Percentiles rank a stretch among this genome's conserved stretches.
Conservation (phyloP, 2,113 vertebrate species). For the Clupea harengus region DNA sequence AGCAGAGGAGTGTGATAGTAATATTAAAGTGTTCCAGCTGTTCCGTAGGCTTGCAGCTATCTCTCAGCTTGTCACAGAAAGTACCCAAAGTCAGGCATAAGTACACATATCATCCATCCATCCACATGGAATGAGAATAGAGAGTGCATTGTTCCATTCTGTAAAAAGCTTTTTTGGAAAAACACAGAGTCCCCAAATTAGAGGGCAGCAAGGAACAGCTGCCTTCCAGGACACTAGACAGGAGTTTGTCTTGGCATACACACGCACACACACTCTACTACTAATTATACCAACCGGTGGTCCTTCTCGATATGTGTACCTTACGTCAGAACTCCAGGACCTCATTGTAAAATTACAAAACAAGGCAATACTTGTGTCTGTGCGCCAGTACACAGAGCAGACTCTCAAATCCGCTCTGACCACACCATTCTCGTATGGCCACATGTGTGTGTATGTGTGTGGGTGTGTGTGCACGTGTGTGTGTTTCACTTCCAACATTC, state of each 20-base stretch:
- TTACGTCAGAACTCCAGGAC: background rate
- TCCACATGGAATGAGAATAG: background rate
- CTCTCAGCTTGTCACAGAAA: too few relatives aligned
- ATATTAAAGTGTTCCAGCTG: too few relatives aligned
- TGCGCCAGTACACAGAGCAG: background rate
- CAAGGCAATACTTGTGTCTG: background rate
- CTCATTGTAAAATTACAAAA: background rate
- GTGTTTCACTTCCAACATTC: background rate
- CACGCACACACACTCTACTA: background rate
- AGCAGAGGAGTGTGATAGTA: too few relatives aligned
- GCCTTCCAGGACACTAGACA: conserved; percentile 24
- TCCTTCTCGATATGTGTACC: background rate
- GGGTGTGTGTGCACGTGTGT: conserved; percentile 17
- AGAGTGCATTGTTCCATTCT: conserved; percentile 21
- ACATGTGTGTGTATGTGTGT: conserved; percentile 8
- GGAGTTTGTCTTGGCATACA: conserved; percentile 32
- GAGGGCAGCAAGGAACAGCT: background rate
- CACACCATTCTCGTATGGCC: background rate
- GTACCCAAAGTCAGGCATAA: too few relatives aligned
- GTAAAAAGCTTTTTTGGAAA: conserved; percentile 26
- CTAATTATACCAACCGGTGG: background rate
- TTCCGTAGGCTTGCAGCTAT: too few relatives aligned
- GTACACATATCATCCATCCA: background rate
- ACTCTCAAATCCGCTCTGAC: background rate
- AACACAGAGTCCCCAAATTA: conserved; percentile 23